These are phyloP conservation scores for Gymnobelideus leadbeateri DNA, from an alignment of 2,113 vertebrate genomes.

Conservation along the genomic window DNA sequence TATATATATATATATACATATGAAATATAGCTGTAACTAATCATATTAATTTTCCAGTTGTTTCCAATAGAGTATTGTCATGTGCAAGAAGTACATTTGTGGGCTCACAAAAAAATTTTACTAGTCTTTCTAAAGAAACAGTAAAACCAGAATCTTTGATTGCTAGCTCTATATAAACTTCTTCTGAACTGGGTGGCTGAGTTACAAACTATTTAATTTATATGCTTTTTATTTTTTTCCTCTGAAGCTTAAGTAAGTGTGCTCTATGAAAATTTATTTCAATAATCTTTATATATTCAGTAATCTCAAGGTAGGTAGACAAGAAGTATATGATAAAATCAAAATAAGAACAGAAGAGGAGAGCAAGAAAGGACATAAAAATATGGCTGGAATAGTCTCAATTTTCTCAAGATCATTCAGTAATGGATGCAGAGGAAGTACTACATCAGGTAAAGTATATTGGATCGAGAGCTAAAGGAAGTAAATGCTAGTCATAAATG, in stretches of 20 bases:
- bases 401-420: not conserved
- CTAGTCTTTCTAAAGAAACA: not conserved
- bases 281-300: not conserved
- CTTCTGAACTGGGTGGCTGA: not conserved
- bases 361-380: not conserved
- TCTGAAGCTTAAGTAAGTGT: not conserved
- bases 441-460: not conserved
- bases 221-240: not conserved
- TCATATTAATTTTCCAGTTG: not conserved
- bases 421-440: not conserved
- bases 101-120: not conserved
- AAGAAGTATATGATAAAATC: not conserved
- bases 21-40: not conserved
- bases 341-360: not conserved
- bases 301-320: not conserved
- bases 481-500: not conserved
- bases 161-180: not conserved
- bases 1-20: not conserved
- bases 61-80: not conserved
- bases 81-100: not conserved
- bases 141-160: not conserved
- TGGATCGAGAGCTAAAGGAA: not conserved
- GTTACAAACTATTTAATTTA: not conserved
- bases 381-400: not conserved
- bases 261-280: not conserved